Base-by-base conservation (phyloP, 2,888 invertebrate species). In the Anthophora plumipes region DNA sequence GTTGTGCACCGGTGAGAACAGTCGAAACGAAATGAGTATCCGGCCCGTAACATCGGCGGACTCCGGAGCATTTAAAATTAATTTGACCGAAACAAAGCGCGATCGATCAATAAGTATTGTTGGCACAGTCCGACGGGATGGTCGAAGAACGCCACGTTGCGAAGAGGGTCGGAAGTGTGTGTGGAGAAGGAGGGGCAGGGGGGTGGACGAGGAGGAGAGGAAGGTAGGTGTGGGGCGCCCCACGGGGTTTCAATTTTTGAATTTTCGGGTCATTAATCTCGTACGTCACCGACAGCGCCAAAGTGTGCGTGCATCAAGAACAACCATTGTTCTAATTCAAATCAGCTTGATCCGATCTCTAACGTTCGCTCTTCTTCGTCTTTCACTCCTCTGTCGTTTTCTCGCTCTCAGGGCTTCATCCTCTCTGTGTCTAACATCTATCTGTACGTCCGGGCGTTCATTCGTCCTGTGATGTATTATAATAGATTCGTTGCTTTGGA, bases 251-350 rank as follows among this genome's bases (percentile, higher is more conserved):
- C 88, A 88, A 90, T 90, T 90, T 90, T 89, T 90, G 89, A 90
- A 88, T 90, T 88, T 90, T 88, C 89, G 86, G 70, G 77, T 89
- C 91, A 90, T 91, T 91, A 91, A 91, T 91, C 90, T 90, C 88
- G 71, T 73, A 83, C 88, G 89, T 88, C 89, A 89, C 89, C 85
- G 87, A 89, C 85, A 81, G 77, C 85, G 82, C 81, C 82, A 77
- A 76, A 84, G 77, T 83, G 84, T 84, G 83, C 83, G 84, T 85
- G 86, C 84, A 82, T 87, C 84, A 74, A 69, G 66, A 76, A 84
- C 81, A 74, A 74, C 88, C 90, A 90, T 90, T 91, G 90, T 91
- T 91, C 89, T 85, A 90, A 91, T 91, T 91, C 88, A 89, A 91
- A 90, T 90, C 84, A 82, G 82, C 77, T 43, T 71, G 86, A 85